These are phyloP conservation scores for Melipona beecheii DNA, from an alignment of 2,888 invertebrate species.

Conservation along the genomic window DNA sequence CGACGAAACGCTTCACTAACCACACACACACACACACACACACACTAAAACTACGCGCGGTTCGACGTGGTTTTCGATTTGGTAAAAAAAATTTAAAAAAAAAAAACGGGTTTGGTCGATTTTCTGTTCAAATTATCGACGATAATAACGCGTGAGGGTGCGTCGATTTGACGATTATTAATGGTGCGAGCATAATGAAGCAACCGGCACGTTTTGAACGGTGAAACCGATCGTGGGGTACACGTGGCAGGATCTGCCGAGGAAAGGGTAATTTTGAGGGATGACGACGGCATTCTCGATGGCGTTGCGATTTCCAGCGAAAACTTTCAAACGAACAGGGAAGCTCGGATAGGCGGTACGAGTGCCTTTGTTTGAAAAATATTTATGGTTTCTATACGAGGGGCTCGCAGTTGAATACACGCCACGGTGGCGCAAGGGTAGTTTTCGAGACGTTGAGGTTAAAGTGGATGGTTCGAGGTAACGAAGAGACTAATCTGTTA, in stretches of 20 bases:
- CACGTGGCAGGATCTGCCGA: slow-evolving; percentile 51
- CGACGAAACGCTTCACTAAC: slow-evolving; percentile 35
- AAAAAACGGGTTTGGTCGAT: slow-evolving; percentile 19
- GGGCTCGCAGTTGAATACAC: background rate
- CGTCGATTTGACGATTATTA: slow-evolving; percentile 66
- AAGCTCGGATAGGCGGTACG: background rate
- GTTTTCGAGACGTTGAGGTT: background rate
- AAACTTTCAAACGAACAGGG: slow-evolving; percentile 4
- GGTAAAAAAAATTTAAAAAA: slow-evolving; percentile 8
- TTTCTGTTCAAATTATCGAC: slow-evolving; percentile 57
- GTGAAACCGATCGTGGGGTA: slow-evolving; percentile 21
- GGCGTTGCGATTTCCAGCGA: background rate
- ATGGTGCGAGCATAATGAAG: slow-evolving; percentile 59
- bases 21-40: too few relatives aligned
- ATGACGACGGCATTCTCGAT: slow-evolving; percentile 36
- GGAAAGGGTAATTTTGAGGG: slow-evolving; percentile 39
- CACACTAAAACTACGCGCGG: slow-evolving; percentile 27
- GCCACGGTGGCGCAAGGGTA: background rate
- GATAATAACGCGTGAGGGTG: slow-evolving; percentile 23
- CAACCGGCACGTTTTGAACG: slow-evolving; percentile 25
- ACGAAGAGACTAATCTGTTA: too few relatives aligned
- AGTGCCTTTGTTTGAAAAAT: slow-evolving; percentile 26
- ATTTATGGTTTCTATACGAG: slow-evolving; percentile 13
- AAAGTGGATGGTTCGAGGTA: background rate
- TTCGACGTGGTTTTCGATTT: slow-evolving; percentile 39